Evolutionary conservation across 2,797 vertebrate genomes (phyloP), one percentile per base, ranked within the genome.

Genomic region (Enteromius radiatus): DNA sequence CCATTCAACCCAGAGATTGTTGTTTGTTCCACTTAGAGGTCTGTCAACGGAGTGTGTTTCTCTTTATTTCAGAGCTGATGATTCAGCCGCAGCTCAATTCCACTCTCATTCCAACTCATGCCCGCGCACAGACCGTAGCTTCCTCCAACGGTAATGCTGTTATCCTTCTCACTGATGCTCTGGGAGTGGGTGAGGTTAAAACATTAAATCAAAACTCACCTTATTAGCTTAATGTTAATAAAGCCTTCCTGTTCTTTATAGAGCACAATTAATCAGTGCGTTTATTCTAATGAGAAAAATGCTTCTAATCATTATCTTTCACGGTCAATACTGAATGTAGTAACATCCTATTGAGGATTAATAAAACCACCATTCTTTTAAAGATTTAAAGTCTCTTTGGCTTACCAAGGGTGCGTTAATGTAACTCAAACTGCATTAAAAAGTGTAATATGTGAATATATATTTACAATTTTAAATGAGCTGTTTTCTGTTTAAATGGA

Each of bases 61-160:
- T 84, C 65, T 84, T 87, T 61, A 67, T 81, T 86, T 75, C 93
- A 97, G 96, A 97, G 92, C 92, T 97, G 85, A 95, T 95, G 80
- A 97, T 97, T 90, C 95, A 97, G 85, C 96, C 96, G 9, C 93
- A 94, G 91, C 93, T 97, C 90, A 97, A 97, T 79, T 93, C 95
- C 26, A 93, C 94, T 85, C 96, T 97, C 91, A 94, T 97, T 91
- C 96, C 96, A 88, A 94, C 95, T 88, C 96, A 97, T 86, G 90
- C 95, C 87, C 94, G 95, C 73, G 91, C 93, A 87, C 94, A 95
- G 31, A 91, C 91, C 86, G 86, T 92, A 78, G 90, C 93, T 82
- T 88, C 94, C 75, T 91, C 92, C 84, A 93, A 93, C 84, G 94
- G 94, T 95, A 91, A 31, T 87, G 87, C 61, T 67, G 8, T 71